Evolutionary conservation across 1,140 invertebrate species (phyloP).

Genomic region (Contarinia nasturtii): DNA sequence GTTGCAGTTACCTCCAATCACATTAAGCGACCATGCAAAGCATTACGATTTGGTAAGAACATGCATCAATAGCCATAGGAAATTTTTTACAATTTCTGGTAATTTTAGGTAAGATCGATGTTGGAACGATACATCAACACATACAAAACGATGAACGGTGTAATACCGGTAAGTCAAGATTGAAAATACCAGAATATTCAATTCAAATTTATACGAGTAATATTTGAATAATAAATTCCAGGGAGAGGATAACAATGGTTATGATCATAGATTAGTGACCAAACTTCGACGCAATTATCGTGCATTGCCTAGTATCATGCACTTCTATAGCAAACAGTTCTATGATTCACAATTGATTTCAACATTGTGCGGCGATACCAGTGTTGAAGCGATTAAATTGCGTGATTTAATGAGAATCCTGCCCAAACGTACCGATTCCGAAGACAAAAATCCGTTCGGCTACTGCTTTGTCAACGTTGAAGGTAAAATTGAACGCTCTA

Average conservation of each 20-base stretch:
- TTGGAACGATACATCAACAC: constrained; percentile 42
- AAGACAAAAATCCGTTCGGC: too few relatives aligned
- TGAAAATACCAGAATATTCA: too few relatives aligned
- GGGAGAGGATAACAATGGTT: constrained; percentile 25
- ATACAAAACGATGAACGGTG: too few relatives aligned
- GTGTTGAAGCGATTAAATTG: constrained; percentile 6
- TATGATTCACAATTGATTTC: constrained; percentile 35
- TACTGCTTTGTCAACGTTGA: too few relatives aligned
- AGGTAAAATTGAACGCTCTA: too few relatives aligned
- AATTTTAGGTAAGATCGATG: constrained; percentile 48
- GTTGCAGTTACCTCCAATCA: constrained; percentile 70
- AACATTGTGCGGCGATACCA: constrained; percentile 15
- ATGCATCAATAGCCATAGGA: too few relatives aligned
- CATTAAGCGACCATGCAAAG: constrained; percentile 41
- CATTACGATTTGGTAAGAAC: constrained; percentile 45
- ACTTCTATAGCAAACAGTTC: constrained; percentile 59
- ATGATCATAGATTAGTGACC: constrained; percentile 47
- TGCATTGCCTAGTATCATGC: constrained; percentile 58
- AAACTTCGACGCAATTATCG: constrained; percentile 58
- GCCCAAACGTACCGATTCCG: too few relatives aligned
- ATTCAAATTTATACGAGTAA: too few relatives aligned
- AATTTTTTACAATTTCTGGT: too few relatives aligned
- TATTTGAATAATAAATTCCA: too few relatives aligned
- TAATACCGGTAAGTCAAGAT: too few relatives aligned
- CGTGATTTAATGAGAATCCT: too few relatives aligned